A percentile compares a stretch with the other conserved stretches of the same genome.
Conservation (phyloP, 1,140 invertebrate species). For the Stegodyphus mimosarum region DNA sequence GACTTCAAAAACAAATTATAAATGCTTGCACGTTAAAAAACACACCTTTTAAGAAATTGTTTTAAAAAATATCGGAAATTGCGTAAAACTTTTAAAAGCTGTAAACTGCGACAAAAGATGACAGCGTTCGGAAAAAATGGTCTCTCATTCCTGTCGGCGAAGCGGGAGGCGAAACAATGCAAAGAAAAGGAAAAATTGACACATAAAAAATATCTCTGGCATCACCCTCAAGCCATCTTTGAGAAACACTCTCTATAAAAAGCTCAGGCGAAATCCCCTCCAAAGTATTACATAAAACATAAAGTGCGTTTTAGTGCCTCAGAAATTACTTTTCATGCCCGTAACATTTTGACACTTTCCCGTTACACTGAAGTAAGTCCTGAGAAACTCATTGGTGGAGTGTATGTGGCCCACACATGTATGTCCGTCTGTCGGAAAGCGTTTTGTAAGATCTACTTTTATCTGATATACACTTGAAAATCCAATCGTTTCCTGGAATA, state of each 20-base stretch:
- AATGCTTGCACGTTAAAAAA: no score
- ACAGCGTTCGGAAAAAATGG: no score
- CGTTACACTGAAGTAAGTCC: slow-evolving; percentile 31
- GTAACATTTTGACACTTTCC: slow-evolving; percentile 28
- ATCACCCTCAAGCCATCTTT: slow-evolving; percentile 34
- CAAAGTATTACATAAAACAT: slow-evolving; percentile 56
- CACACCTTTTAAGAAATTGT: no score
- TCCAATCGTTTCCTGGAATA: no score
- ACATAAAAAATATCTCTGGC: slow-evolving; percentile 16
- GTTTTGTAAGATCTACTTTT: background rate
- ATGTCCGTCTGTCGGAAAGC: background rate
- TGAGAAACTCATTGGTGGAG: no score
- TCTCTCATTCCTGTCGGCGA: no score
- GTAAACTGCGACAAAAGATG: background rate
- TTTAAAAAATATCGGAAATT: background rate
- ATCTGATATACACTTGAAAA: background rate
- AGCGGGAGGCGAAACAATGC: background rate
- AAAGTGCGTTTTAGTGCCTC: slow-evolving; percentile 45
- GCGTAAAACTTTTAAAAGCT: background rate
- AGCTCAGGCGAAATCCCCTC: slow-evolving; percentile 27
- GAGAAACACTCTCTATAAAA: slow-evolving; percentile 45
- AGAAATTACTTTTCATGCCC: slow-evolving; percentile 47
- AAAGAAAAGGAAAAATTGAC: slow-evolving; percentile 22
- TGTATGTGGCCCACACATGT: no score
- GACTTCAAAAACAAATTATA: no score